These are phyloP conservation scores for Pseudeuparius sepicola DNA, from an alignment of 2,888 invertebrate genomes.

Conservation along the genomic window DNA sequence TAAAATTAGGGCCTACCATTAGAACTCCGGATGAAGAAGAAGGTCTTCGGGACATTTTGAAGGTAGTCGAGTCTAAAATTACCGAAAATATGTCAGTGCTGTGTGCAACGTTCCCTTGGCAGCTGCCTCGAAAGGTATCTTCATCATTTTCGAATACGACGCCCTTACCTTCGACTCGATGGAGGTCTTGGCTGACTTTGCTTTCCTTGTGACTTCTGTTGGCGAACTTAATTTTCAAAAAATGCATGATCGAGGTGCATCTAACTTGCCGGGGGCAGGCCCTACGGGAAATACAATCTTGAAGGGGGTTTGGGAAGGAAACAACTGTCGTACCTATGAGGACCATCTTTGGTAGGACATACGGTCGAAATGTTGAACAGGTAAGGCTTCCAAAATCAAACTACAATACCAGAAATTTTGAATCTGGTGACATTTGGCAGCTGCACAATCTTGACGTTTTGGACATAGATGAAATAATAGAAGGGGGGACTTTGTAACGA, in stretches of 20 bases:
- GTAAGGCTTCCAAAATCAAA: not conserved
- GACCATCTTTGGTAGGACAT: too few relatives aligned
- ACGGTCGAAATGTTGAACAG: too few relatives aligned
- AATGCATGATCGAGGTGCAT: not conserved
- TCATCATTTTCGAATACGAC: constrained; percentile 1
- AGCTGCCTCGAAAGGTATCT: not conserved
- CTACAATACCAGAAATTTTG: constrained; percentile 1
- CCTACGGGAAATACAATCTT: too few relatives aligned
- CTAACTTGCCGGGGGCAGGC: not conserved
- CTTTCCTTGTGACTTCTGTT: constrained; percentile 1
- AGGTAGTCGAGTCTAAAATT: not conserved
- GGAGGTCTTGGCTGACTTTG: not conserved
- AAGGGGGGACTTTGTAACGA: too few relatives aligned
- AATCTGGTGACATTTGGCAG: too few relatives aligned
- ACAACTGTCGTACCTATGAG: too few relatives aligned
- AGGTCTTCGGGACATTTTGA: too few relatives aligned
- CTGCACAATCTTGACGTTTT: too few relatives aligned
- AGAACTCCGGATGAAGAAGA: constrained; percentile 81
- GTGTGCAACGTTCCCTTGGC: too few relatives aligned
- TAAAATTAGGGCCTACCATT: constrained; percentile 99
- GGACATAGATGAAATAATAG: too few relatives aligned
- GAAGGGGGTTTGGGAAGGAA: too few relatives aligned
- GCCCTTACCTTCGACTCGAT: not conserved
- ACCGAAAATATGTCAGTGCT: too few relatives aligned
- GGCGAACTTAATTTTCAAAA: constrained; percentile 1